Evolutionary conservation across 2,113 vertebrate species (phyloP).

Genomic region (Oryzias celebensis): DNA sequence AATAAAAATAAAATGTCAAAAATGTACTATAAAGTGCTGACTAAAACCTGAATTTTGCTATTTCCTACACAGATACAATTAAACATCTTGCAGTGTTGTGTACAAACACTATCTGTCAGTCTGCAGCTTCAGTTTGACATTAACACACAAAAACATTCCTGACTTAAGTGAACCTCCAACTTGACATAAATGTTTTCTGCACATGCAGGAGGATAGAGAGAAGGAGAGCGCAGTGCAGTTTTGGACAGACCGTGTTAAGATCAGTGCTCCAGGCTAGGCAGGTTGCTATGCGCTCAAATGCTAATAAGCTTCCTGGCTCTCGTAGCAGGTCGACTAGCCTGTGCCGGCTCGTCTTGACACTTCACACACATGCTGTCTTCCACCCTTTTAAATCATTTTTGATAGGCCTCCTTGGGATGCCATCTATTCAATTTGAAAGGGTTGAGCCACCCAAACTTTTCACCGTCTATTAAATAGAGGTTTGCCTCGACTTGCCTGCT

Average conservation of each 20-base stretch:
- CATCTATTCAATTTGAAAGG: constrained; percentile 76
- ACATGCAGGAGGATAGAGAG: constrained; percentile 46
- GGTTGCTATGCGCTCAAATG: constrained; percentile 75
- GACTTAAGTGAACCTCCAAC: constrained; percentile 54
- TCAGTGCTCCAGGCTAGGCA: constrained; percentile 70
- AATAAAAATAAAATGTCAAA: no score
- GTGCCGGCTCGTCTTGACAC: constrained; percentile 75
- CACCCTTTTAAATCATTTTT: constrained; percentile 77
- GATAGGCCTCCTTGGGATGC: constrained; percentile 73
- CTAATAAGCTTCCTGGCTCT: constrained; percentile 74
- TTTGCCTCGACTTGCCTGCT: constrained; percentile 63
- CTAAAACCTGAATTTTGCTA: constrained; percentile 15
- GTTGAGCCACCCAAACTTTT: constrained; percentile 77
- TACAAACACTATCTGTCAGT: constrained; percentile 50
- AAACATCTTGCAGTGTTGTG: constrained; percentile 29
- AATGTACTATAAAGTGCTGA: constrained; percentile 19
- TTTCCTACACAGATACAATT: constrained; percentile 11
- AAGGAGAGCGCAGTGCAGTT: constrained; percentile 36
- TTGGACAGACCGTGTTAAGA: constrained; percentile 69
- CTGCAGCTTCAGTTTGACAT: constrained; percentile 51
- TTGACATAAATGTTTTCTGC: constrained; percentile 58
- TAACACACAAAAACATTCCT: constrained; percentile 62
- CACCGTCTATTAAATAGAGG: constrained; percentile 62
- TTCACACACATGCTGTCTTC: constrained; percentile 70
- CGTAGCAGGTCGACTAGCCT: constrained; percentile 64